These are phyloP conservation scores for Ptilodon capucinus DNA, from an alignment of 2,888 invertebrate species.

Conservation along the genomic window DNA sequence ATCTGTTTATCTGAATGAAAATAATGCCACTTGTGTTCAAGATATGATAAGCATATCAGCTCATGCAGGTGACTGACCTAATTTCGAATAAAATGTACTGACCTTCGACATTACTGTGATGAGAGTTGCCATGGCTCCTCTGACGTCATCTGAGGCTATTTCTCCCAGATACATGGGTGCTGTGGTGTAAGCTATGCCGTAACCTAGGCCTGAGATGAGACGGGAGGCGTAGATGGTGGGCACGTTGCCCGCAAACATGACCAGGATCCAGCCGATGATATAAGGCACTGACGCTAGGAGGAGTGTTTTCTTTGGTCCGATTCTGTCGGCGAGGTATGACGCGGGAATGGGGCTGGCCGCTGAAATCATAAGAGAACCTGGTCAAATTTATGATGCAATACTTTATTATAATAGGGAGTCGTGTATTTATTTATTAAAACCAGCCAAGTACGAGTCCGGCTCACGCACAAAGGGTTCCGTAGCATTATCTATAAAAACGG, in stretches of 20 bases:
- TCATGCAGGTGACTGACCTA: constrained; percentile 30
- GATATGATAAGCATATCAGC: constrained; percentile 13
- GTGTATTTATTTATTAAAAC: too few relatives aligned
- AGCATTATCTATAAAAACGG: too few relatives aligned
- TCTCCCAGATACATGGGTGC: constrained; percentile 85
- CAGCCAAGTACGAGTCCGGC: too few relatives aligned
- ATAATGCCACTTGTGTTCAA: constrained; percentile 3
- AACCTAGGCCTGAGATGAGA: constrained; percentile 84
- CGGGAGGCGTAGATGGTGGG: constrained; percentile 82
- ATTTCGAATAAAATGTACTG: constrained; percentile 29
- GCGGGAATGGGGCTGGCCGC: constrained; percentile 85
- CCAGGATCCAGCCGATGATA: constrained; percentile 84
- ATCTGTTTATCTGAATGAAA: constrained; percentile 7
- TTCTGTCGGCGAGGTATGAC: constrained; percentile 83
- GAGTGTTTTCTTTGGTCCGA: constrained; percentile 85
- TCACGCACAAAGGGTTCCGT: too few relatives aligned
- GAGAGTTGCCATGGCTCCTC: constrained; percentile 83
- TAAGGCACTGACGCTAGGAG: constrained; percentile 83
- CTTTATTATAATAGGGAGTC: too few relatives aligned
- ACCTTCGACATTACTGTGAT: constrained; percentile 83
- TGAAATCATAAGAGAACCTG: constrained; percentile 47
- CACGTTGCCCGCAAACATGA: constrained; percentile 82
- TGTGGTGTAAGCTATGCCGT: constrained; percentile 82
- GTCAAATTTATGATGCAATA: too few relatives aligned
- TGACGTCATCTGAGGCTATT: constrained; percentile 82